Conservation (phyloP, 2,113 vertebrate genomes). For the Tautogolabrus adspersus region DNA sequence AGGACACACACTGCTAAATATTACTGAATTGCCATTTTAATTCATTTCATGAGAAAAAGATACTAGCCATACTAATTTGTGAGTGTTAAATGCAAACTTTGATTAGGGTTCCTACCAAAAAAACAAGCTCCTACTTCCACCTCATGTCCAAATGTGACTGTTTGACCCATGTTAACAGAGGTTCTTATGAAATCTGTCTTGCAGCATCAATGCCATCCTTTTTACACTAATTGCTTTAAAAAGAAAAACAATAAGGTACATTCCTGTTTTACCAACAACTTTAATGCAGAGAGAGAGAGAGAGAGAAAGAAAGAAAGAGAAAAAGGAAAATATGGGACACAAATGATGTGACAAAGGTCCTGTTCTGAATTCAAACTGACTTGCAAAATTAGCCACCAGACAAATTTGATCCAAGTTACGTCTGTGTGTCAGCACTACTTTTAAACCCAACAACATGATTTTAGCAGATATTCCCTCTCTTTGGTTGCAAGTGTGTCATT, state of each 20-base stretch:
- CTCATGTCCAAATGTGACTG: neutral
- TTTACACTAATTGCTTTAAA: slow-evolving; percentile 17
- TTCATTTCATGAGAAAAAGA: slow-evolving; percentile 21
- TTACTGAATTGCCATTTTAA: slow-evolving; percentile 37
- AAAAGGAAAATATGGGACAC: slow-evolving; percentile 21
- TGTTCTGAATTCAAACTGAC: slow-evolving; percentile 34
- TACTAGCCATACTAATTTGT: neutral
- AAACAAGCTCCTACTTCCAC: slow-evolving; percentile 18
- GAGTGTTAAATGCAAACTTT: slow-evolving; percentile 28
- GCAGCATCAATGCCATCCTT: neutral
- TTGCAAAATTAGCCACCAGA: slow-evolving; percentile 29
- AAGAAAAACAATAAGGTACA: neutral
- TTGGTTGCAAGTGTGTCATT: slow-evolving; percentile 41
- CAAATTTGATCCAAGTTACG: slow-evolving; percentile 17
- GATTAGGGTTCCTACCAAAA: slow-evolving; percentile 1
- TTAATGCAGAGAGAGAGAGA: slow-evolving; percentile 15
- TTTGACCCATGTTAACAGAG: slow-evolving; percentile 11
- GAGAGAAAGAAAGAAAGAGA: neutral
- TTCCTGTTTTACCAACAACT: slow-evolving; percentile 27
- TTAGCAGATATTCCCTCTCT: slow-evolving; percentile 28
- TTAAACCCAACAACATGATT: slow-evolving; percentile 23
- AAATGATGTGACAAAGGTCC: slow-evolving; percentile 41
- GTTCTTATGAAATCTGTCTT: slow-evolving; percentile 1
- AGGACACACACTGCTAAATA: slow-evolving; percentile 12
- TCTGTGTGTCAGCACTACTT: slow-evolving; percentile 36